Evolutionary conservation across 2,113 vertebrate species (phyloP), one percentile per base, ranked within the genome.

Genomic region (Oryzias celebensis): DNA sequence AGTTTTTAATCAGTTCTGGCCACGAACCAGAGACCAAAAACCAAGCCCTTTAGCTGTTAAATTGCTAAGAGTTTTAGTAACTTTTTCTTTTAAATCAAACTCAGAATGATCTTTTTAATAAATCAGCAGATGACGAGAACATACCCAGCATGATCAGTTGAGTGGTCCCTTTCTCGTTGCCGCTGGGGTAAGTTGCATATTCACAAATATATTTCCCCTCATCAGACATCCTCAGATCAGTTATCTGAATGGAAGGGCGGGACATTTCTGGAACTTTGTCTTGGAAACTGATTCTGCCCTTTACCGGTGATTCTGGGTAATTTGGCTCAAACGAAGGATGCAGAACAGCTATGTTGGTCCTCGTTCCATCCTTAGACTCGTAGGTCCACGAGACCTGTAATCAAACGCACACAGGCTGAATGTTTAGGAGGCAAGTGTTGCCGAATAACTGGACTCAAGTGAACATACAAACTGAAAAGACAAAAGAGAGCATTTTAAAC

Each of bases 131-230:
- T 28, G 18, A 55, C 5, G 1, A 17, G 15, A 51, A 66, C 91
- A 87, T 78, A 96, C 94, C 94, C 42, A 94, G 83, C 80, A 93
- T 86, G 14, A 90, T 20, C 48, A 96, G 86, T 7, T 77, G 71
- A 4, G 93, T 94, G 65, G 86, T 71, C 4, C 92, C 94, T 1
- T 92, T 89, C 24, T 93, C 87, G 15, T 93, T 93, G 16, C 95
- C 95, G 0, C 71, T 81, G 10, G 95, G 95, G 79, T 94, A 96
- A 18, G 92, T 92, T 15, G 94, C 93, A 2, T 93, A 94, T 47
- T 95, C 94, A 36, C 95, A 96, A 66, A 90, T 85, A 56, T 95
- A 96, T 36, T 84, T 90, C 36, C 93, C 94, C 58, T 94, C 93
- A 0, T 96, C 94, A 0, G 78, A 83, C 85, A 94, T 90, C 7